Percentiles rank a stretch among this genome's conserved stretches.
Evolutionary conservation across 2,797 vertebrate genomes (phyloP).

Genomic region (Bovichtus variegatus): DNA sequence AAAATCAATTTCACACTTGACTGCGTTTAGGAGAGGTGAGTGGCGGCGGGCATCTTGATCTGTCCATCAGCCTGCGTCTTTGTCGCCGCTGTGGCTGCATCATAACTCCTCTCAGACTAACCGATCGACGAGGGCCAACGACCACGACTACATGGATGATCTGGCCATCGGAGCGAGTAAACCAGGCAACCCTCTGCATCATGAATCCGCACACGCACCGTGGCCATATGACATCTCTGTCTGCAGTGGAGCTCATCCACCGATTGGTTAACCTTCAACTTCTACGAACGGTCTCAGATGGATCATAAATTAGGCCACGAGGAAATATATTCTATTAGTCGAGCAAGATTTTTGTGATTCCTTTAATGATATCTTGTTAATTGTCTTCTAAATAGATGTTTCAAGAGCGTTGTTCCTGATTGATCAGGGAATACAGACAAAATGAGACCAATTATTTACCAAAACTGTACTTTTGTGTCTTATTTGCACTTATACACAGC

Average conservation of each 20-base stretch:
- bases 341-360: not conserved
- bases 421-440: not conserved
- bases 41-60: slow-evolving; percentile 68
- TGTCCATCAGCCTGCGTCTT: slow-evolving; percentile 60
- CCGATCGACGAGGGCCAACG: slow-evolving; percentile 44
- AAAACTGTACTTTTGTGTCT: not conserved
- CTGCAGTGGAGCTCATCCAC: slow-evolving; percentile 30
- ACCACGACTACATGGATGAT: slow-evolving; percentile 46
- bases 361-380: not conserved
- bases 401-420: not conserved
- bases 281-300: not conserved
- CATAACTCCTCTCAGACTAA: slow-evolving; percentile 56
- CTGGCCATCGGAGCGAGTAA: slow-evolving; percentile 55
- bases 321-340: not conserved
- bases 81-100: slow-evolving; percentile 36
- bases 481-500: not conserved
- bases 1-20: slow-evolving; percentile 83
- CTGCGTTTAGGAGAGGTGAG: slow-evolving; percentile 66
- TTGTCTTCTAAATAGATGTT: not conserved
- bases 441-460: not conserved
- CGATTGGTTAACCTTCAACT: slow-evolving; percentile 40
- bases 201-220: not conserved
- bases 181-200: slow-evolving; percentile 29
- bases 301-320: slow-evolving; percentile 12
- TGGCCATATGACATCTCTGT: slow-evolving; percentile 35